Conservation (phyloP, 2,113 vertebrate genomes). For the Lampris incognitus region DNA sequence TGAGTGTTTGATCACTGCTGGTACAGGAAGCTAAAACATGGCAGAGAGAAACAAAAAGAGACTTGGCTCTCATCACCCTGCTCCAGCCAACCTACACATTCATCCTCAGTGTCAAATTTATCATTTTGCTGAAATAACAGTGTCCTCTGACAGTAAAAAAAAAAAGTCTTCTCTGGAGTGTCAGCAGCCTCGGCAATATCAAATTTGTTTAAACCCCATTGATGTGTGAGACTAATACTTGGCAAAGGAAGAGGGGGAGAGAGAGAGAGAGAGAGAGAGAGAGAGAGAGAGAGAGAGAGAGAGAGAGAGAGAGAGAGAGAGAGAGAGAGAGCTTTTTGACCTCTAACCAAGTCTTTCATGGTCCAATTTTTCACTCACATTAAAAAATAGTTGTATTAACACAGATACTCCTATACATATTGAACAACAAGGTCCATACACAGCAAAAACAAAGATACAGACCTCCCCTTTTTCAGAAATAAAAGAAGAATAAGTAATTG, state of each 20-base stretch:
- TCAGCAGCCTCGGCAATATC: slow-evolving; percentile 35
- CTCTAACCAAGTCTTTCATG: no score
- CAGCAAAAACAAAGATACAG: no score
- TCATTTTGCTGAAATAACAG: not conserved
- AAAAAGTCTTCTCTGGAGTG: not conserved
- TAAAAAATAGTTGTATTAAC: no score
- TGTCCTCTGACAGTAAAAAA: not conserved
- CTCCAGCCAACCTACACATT: not conserved
- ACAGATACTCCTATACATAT: no score
- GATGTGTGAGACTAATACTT: slow-evolving; percentile 39
- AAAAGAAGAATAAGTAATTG: no score
- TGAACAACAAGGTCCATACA: no score
- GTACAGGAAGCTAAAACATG: not conserved
- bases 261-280: no score
- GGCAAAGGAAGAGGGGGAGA: not conserved
- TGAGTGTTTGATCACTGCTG: slow-evolving; percentile 34
- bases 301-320: no score
- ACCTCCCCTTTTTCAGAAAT: no score
- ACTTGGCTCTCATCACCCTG: not conserved
- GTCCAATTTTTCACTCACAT: no score
- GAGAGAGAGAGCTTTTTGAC: no score
- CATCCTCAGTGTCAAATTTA: not conserved
- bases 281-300: no score
- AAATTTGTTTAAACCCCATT: slow-evolving; percentile 47
- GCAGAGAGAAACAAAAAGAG: not conserved